A percentile compares a stretch with the other conserved stretches of the same genome.
Conservation (phyloP, 2,888 invertebrate species). For the Ophraella communa region DNA sequence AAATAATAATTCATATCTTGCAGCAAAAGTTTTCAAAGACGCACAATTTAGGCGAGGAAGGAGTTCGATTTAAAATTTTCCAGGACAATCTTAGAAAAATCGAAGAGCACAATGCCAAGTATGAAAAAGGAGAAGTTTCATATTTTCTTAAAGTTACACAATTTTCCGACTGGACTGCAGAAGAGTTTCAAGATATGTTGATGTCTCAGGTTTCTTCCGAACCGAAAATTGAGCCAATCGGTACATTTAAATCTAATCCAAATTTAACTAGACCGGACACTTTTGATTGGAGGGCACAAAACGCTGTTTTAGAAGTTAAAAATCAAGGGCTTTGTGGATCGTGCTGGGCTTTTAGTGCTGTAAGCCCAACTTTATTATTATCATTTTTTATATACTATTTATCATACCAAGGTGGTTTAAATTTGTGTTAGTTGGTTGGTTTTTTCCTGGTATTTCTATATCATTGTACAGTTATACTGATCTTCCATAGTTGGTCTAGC, state of each 20-base stretch:
- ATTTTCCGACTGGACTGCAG: constrained; percentile 7
- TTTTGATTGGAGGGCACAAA: not conserved
- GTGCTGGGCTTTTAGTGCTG: not conserved
- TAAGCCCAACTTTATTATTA: no score
- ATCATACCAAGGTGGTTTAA: no score
- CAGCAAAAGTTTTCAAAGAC: not conserved
- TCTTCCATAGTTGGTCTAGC: no score
- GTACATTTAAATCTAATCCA: not conserved
- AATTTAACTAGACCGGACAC: not conserved
- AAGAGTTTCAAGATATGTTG: not conserved
- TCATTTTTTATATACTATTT: no score
- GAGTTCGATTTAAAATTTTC: constrained; percentile 16
- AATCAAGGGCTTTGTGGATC: not conserved
- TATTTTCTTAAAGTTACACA: constrained; percentile 6
- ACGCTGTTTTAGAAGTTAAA: not conserved
- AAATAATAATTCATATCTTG: not conserved
- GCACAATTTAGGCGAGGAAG: not conserved
- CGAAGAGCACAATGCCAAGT: constrained; percentile 11
- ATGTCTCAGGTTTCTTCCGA: not conserved
- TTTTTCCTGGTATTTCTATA: not conserved
- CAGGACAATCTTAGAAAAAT: constrained; percentile 13
- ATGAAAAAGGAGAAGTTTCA: constrained; percentile 6
- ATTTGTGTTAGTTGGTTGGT: not conserved
- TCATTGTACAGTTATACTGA: no score
- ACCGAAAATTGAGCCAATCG: not conserved